These are phyloP conservation scores for Ectemnius continuus DNA, from an alignment of 2,888 invertebrate species.

Conservation along the genomic window DNA sequence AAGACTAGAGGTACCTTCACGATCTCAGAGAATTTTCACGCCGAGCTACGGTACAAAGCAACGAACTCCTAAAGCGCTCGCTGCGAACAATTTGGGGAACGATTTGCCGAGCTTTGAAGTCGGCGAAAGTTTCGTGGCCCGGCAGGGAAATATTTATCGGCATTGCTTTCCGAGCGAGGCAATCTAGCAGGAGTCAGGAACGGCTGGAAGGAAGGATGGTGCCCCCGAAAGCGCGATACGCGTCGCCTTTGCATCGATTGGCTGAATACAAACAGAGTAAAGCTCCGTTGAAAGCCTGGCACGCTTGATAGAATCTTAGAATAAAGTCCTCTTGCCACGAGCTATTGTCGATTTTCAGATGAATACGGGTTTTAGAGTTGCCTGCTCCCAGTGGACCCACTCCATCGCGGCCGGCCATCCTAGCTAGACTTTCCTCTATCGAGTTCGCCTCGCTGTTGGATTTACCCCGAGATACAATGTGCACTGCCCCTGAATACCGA, in stretches of 20 bases:
- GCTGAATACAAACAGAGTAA: no score
- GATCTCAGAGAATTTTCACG: background rate
- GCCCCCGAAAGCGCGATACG: background rate
- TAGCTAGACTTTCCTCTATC: conserved; percentile 27
- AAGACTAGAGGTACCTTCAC: no score
- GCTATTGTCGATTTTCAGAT: conserved; percentile 35
- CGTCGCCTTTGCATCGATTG: background rate
- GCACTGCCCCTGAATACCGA: conserved; percentile 28
- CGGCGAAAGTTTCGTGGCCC: background rate
- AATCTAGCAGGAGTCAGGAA: background rate
- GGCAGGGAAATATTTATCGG: conserved; percentile 2
- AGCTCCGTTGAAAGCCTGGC: background rate
- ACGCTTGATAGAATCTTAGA: conserved; percentile 29
- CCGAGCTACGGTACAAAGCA: background rate
- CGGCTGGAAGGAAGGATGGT: no score
- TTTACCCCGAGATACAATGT: conserved; percentile 48
- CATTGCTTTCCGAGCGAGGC: background rate
- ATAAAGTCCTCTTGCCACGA: conserved; percentile 26
- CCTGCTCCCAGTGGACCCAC: conserved; percentile 27
- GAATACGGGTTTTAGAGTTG: conserved; percentile 38
- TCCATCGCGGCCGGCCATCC: conserved; percentile 12
- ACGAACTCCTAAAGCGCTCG: background rate
- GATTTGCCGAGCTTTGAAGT: conserved; percentile 14
- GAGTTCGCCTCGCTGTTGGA: conserved; percentile 26
- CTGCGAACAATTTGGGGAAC: conserved; percentile 9